These are phyloP conservation scores for Potorous gilbertii DNA, from an alignment of 2,797 vertebrate species.

Conservation along the genomic window DNA sequence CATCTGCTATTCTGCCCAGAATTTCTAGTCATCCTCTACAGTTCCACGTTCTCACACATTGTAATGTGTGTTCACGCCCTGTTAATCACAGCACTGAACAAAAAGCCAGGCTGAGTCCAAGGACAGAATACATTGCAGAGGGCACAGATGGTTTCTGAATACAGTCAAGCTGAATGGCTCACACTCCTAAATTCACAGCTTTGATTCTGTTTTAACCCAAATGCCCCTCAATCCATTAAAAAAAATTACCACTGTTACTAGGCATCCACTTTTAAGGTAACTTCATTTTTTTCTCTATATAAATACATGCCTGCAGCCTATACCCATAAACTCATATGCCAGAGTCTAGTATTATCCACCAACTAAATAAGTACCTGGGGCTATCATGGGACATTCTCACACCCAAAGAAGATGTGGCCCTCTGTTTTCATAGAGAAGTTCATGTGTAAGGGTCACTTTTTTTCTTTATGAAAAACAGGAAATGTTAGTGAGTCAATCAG, in stretches of 20 bases:
- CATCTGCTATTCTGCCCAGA: background rate
- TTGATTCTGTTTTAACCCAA: slow-evolving; percentile 48
- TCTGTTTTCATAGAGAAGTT: background rate
- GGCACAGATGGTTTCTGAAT: slow-evolving; percentile 42
- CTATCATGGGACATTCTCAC: fast-evolving
- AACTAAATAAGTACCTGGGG: background rate
- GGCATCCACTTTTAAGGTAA: slow-evolving; percentile 66
- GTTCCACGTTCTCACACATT: background rate
- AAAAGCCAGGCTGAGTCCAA: slow-evolving; percentile 2
- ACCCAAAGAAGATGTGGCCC: background rate
- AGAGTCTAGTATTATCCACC: background rate
- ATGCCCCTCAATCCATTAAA: slow-evolving; percentile 43
- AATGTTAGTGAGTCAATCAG: background rate
- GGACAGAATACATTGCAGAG: background rate
- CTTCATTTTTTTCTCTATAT: slow-evolving; percentile 42
- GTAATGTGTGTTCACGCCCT: background rate
- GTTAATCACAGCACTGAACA: background rate
- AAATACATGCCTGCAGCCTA: slow-evolving; percentile 56
- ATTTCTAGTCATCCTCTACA: background rate
- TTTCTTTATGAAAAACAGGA: background rate
- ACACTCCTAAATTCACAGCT: slow-evolving; percentile 48
- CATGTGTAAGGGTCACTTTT: background rate
- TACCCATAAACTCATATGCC: slow-evolving; percentile 57
- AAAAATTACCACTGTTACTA: slow-evolving; percentile 15
- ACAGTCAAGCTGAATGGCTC: background rate